phyloP scores from a whole-genome alignment of 2,113 vertebrate genomes.

The Oreochromis spilurus region DNA sequence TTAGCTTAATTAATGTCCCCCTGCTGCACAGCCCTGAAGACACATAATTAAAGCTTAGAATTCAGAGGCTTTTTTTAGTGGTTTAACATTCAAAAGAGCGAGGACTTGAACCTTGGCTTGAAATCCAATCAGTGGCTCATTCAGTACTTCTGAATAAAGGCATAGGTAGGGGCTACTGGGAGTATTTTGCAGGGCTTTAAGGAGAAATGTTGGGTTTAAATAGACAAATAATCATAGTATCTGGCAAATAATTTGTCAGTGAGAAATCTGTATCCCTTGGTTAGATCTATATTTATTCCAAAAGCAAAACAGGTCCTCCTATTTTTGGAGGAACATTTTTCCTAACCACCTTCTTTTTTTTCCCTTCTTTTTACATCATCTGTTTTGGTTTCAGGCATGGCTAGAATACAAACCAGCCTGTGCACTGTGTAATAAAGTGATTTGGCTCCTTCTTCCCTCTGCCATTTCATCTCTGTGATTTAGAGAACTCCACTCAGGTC shows the following conservation, averaged over 20 bases:
- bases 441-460: constrained; percentile 7
- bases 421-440: constrained; percentile 26
- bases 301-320: constrained; percentile 23
- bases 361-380: not conserved
- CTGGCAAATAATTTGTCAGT: constrained; percentile 1
- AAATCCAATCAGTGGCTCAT: constrained; percentile 15
- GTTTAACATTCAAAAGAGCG: constrained; percentile 12
- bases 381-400: constrained; percentile 31
- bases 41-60: constrained; percentile 22
- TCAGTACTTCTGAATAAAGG: constrained; percentile 14
- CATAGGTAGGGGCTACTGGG: not conserved
- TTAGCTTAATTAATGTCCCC: constrained; percentile 45
- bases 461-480: constrained; percentile 51
- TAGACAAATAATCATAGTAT: not conserved
- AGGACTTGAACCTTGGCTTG: constrained; percentile 15
- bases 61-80: constrained; percentile 14
- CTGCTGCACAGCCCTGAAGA: constrained; percentile 14
- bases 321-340: constrained; percentile 21
- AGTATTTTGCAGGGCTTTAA: not conserved
- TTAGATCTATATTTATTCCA: constrained; percentile 3
- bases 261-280: not conserved
- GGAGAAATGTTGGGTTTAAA: not conserved
- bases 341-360: not conserved
- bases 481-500: constrained; percentile 31
- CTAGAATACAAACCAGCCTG: constrained; percentile 5